A percentile compares a stretch with the other conserved stretches of the same genome.
Evolutionary conservation across 1,140 invertebrate species (phyloP).

Genomic region (Drosophila bocqueti): DNA sequence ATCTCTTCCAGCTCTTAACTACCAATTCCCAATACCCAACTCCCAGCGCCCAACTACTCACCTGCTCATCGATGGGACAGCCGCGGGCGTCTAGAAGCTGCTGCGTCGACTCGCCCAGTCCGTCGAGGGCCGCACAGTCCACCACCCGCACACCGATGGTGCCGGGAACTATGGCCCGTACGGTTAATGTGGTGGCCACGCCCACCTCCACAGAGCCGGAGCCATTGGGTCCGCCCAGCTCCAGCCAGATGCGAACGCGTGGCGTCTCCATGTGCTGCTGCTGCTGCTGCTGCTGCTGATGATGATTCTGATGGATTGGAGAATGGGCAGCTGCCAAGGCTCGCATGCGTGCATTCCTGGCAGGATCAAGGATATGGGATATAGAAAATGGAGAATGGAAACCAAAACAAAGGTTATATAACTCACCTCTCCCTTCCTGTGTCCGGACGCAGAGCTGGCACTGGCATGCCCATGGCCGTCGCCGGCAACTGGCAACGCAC

Average conservation of each 20-base stretch:
- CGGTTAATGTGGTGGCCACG: conserved; percentile 89
- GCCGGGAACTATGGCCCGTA: conserved; percentile 90
- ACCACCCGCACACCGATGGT: conserved; percentile 89
- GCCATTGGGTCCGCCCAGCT: conserved; percentile 86
- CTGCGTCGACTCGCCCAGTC: conserved; percentile 89
- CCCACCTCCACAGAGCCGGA: conserved; percentile 88
- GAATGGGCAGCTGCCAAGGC: conserved; percentile 43
- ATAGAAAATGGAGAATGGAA: too few relatives aligned
- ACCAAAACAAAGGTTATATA: too few relatives aligned
- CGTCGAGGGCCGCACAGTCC: conserved; percentile 91
- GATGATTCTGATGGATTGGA: neutral
- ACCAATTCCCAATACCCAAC: neutral
- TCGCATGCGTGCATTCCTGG: conserved; percentile 82
- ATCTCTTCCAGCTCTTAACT: conserved; percentile 11
- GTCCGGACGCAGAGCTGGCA: conserved; percentile 33
- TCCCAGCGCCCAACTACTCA: conserved; percentile 82
- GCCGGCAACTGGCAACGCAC: conserved; percentile 86
- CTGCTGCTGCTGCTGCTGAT: conserved; percentile 9
- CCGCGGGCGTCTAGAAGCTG: conserved; percentile 89
- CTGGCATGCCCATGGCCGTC: conserved; percentile 75
- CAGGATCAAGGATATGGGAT: neutral
- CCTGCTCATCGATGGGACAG: conserved; percentile 89
- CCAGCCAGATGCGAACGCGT: conserved; percentile 89
- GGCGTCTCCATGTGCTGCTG: conserved; percentile 64
- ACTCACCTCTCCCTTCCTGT: conserved; percentile 58